Percentiles rank a stretch among this genome's conserved stretches.
Conservation (phyloP, 2,888 invertebrate species). For the Drosophila birchii region DNA sequence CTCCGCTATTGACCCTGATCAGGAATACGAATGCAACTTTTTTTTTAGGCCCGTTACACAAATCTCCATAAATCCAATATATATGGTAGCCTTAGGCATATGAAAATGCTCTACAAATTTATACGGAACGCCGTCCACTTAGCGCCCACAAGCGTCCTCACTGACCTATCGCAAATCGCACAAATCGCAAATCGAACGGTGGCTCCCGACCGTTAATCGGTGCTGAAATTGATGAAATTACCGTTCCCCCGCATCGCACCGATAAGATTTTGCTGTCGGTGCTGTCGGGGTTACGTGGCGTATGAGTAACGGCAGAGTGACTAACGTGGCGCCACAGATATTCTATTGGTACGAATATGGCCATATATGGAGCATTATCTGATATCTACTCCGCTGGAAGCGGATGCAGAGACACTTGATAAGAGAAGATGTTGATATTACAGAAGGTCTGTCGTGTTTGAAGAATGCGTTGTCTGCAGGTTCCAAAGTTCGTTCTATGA, state of each 20-base stretch:
- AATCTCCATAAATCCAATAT: constrained; percentile 21
- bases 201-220: constrained; percentile 31
- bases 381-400: constrained; percentile 10
- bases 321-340: constrained; percentile 31
- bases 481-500: constrained; percentile 37
- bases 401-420: constrained; percentile 25
- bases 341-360: constrained; percentile 3
- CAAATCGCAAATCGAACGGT: constrained; percentile 34
- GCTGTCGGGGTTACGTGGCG: constrained; percentile 62
- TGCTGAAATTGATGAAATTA: constrained; percentile 34
- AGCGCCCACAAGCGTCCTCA: constrained; percentile 33
- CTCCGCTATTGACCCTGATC: constrained; percentile 46
- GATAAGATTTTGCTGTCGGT: constrained; percentile 37
- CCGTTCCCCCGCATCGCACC: constrained; percentile 2
- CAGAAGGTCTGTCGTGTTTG: constrained; percentile 6
- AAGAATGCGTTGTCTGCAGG: constrained; percentile 8
- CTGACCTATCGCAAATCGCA: constrained; percentile 47
- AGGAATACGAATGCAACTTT: constrained; percentile 28
- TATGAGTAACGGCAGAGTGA: constrained; percentile 65
- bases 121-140: constrained; percentile 44
- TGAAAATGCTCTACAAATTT: constrained; percentile 35
- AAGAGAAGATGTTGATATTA: constrained; percentile 1
- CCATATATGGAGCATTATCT: constrained; percentile 15
- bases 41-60: constrained; percentile 41
- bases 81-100: constrained; percentile 35